Percentiles rank a stretch among this genome's conserved stretches.
These are phyloP conservation scores for Nyctereutes procyonoides DNA, from an alignment of 2,113 vertebrate genomes.

Conservation along the genomic window DNA sequence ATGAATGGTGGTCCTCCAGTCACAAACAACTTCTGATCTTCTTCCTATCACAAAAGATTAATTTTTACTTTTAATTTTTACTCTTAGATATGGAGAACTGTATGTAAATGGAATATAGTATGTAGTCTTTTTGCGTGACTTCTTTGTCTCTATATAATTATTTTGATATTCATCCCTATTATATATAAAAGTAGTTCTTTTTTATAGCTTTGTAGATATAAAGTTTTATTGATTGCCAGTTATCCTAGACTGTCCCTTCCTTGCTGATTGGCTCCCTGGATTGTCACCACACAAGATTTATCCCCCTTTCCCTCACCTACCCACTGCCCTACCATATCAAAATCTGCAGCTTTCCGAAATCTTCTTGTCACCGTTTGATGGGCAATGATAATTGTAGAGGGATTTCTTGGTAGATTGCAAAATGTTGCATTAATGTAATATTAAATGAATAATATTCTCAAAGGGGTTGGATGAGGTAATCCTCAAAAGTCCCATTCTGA, in stretches of 20 bases:
- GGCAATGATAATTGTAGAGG: not conserved
- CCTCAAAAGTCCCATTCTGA: not conserved
- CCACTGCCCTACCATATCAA: not conserved
- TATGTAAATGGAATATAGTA: not conserved
- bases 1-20: not conserved
- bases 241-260: no score
- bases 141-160: not conserved
- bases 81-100: not conserved
- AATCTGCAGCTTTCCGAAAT: not conserved
- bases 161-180: not conserved
- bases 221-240: not conserved
- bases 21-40: not conserved
- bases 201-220: not conserved
- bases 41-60: not conserved
- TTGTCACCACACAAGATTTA: not conserved
- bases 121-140: not conserved
- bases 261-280: not conserved
- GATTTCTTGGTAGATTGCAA: not conserved
- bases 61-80: not conserved
- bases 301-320: not conserved
- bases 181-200: not conserved
- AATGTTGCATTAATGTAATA: not conserved
- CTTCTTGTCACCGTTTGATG: not conserved
- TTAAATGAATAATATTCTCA: not conserved
- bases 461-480: not conserved